Conservation (phyloP, 2,113 vertebrate species). For the Centropristis striata region DNA sequence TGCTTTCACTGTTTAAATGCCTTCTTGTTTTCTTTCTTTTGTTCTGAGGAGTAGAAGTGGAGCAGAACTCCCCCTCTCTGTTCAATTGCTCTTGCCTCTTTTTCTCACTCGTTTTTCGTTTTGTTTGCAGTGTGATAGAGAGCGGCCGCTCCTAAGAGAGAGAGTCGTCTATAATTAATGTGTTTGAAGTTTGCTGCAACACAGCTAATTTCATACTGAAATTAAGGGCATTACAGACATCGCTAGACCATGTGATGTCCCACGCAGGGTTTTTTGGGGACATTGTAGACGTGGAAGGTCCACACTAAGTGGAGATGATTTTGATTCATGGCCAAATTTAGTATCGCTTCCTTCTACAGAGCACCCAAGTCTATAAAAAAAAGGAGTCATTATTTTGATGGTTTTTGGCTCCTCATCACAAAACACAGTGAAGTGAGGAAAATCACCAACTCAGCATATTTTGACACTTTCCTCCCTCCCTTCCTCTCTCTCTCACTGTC, state of each 20-base stretch:
- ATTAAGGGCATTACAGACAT: constrained; percentile 68
- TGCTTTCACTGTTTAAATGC: constrained; percentile 36
- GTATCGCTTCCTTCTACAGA: constrained; percentile 26
- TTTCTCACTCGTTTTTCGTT: constrained; percentile 41
- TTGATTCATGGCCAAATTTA: constrained; percentile 42
- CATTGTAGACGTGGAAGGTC: constrained; percentile 20
- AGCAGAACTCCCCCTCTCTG: constrained; percentile 32
- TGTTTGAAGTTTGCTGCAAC: constrained; percentile 81
- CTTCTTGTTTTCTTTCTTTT: constrained; percentile 34
- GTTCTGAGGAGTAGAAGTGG: constrained; percentile 37
- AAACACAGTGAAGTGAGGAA: constrained; percentile 46
- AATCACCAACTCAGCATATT: constrained; percentile 51
- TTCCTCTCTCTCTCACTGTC: neutral
- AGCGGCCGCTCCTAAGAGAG: constrained; percentile 72
- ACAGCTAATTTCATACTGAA: constrained; percentile 74
- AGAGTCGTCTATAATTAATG: constrained; percentile 78
- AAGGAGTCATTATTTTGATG: constrained; percentile 58
- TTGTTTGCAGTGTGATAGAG: constrained; percentile 69
- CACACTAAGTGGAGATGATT: constrained; percentile 30
- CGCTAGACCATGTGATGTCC: constrained; percentile 57
- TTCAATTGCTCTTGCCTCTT: constrained; percentile 11
- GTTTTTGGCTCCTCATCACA: constrained; percentile 61
- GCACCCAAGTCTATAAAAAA: constrained; percentile 40
- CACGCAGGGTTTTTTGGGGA: constrained; percentile 39
- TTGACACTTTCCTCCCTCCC: constrained; percentile 4